Evolutionary conservation across 2,113 vertebrate species (phyloP).

Genomic region (Planiliza haematocheilus): DNA sequence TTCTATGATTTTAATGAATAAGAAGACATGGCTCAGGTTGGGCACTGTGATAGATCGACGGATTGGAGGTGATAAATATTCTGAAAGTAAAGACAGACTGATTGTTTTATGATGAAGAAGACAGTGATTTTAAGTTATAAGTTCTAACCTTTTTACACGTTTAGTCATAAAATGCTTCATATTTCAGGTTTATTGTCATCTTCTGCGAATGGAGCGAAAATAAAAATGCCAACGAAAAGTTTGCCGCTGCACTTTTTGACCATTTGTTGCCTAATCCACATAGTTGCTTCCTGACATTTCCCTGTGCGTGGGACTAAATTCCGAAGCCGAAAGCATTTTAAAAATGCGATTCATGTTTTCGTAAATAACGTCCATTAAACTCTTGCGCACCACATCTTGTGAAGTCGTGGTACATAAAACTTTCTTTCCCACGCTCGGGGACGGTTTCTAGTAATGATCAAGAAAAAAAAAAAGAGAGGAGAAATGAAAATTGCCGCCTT

Average conservation of each 20-base stretch:
- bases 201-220: not conserved
- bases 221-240: not conserved
- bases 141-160: no score
- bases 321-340: slow-evolving; percentile 7
- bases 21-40: no score
- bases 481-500: slow-evolving; percentile 22
- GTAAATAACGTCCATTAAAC: slow-evolving; percentile 24
- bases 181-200: no score
- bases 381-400: not conserved
- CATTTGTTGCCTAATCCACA: not conserved
- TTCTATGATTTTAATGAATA: no score
- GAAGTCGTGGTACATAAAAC: slow-evolving; percentile 19
- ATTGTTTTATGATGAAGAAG: no score
- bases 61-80: no score
- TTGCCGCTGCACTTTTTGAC: not conserved
- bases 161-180: no score
- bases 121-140: no score
- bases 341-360: slow-evolving; percentile 5
- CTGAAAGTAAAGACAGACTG: no score
- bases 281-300: slow-evolving; percentile 38
- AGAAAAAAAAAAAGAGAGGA: not conserved
- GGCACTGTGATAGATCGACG: no score
- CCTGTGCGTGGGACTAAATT: not conserved
- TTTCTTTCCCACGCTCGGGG: not conserved
- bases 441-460: slow-evolving; percentile 10